Evolutionary conservation across 1,140 invertebrate genomes (phyloP).

Genomic region (Trichogramma pretiosum): DNA sequence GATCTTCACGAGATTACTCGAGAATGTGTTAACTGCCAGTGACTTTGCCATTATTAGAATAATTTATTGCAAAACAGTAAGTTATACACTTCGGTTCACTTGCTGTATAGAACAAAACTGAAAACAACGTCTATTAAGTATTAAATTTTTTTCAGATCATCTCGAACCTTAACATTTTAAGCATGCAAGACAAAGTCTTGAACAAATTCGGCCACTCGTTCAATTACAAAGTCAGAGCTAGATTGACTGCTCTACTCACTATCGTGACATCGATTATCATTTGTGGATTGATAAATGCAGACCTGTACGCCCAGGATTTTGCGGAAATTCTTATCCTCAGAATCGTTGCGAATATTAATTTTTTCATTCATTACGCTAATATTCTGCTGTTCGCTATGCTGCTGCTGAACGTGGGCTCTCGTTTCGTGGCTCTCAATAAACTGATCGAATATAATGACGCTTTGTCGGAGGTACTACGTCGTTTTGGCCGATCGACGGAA

Average conservation of each 20-base stretch:
- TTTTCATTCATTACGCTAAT: neutral
- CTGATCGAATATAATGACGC: neutral
- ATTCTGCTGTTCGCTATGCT: neutral
- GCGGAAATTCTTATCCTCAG: neutral
- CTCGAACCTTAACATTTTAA: neutral
- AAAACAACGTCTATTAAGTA: neutral
- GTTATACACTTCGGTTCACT: neutral
- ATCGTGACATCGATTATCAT: neutral
- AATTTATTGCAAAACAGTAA: constrained; percentile 2
- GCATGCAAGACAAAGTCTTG: neutral
- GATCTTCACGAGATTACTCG: neutral
- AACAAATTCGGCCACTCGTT: neutral
- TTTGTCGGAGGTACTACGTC: neutral
- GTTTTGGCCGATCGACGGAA: neutral
- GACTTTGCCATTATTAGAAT: constrained; percentile 4
- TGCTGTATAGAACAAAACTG: too few relatives aligned
- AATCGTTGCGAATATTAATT: neutral
- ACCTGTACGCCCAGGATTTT: neutral
- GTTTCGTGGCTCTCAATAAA: neutral
- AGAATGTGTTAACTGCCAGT: too few relatives aligned
- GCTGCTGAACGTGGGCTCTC: neutral
- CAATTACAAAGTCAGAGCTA: neutral
- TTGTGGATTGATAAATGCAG: neutral
- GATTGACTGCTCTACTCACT: neutral
- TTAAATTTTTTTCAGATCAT: constrained; percentile 1